phyloP scores from a whole-genome alignment of 1,140 invertebrate species.

The Cydia splendana region DNA sequence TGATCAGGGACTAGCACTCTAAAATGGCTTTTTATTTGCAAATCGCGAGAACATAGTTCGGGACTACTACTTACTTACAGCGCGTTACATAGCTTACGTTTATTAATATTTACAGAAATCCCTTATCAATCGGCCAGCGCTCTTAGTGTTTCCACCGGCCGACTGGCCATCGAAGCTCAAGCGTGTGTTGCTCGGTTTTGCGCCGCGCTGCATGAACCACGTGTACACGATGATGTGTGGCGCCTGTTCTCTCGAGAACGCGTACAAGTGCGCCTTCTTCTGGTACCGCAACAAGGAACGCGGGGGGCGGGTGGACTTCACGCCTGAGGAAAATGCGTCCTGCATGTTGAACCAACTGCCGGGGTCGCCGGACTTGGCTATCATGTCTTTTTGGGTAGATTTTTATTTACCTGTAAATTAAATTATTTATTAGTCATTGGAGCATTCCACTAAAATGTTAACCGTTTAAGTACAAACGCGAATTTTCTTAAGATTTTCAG shows the following conservation, averaged over 20 bases:
- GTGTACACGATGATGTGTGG: slow-evolving; percentile 98
- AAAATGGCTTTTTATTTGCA: too few species aligned
- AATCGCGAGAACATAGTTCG: too few species aligned
- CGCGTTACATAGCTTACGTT: background rate
- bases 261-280: slow-evolving; percentile 94
- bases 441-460: too few species aligned
- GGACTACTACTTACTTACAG: too few species aligned
- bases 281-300: slow-evolving; percentile 84
- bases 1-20: too few species aligned
- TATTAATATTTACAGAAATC: slow-evolving; percentile 83
- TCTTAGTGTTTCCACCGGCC: slow-evolving; percentile 93
- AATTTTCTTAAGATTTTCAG: too few species aligned
- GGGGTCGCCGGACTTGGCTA: slow-evolving; percentile 90
- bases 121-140: slow-evolving; percentile 94
- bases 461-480: too few species aligned
- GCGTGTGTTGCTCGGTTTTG: slow-evolving; percentile 88
- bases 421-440: slow-evolving; percentile 35
- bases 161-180: slow-evolving; percentile 91
- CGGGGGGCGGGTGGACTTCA: slow-evolving; percentile 85
- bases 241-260: slow-evolving; percentile 97
- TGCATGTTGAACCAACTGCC: slow-evolving; percentile 93
- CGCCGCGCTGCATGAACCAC: slow-evolving; percentile 88
- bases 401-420: background rate
- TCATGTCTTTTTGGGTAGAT: slow-evolving; percentile 93
- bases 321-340: slow-evolving; percentile 88